Base-by-base conservation (phyloP, 2,888 invertebrate species). In the Hoplodrina ambigua region DNA sequence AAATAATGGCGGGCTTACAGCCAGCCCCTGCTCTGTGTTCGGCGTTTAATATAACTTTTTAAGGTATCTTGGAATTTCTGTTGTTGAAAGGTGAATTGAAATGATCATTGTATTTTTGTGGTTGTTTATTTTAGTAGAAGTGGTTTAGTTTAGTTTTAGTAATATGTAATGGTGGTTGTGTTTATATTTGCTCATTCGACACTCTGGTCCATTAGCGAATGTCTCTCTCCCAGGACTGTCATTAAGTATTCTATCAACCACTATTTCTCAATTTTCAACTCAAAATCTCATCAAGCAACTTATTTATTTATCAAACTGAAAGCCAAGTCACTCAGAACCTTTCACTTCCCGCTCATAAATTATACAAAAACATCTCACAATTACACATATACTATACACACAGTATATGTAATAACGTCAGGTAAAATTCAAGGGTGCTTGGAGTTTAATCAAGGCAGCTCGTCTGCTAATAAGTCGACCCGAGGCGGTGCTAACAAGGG, bases 1-100 rank as follows among this genome's bases (percentile, higher is more conserved):
- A 83, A 87, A 86, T 87, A 87, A 90, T 87, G 87, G 83, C 61
- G 80, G 84, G 80, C 85, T 88, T 84, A 83, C 76, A 75, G 71
- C 72, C 80, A 30, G 63, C 83, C 78, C 78, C 56, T 58, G 62
- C 50, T 46, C 81, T 62, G 49, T 68, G 68, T 65, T 59, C 60
- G 56, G 52, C 70, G 66, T 83, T 81, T 83, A 66, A 72, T 84
- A 79, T 78, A 78, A 81, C 79, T 72, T 82, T 81, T 79, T 74
- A 72, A 78, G 76, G 80, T 78, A 72, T 70, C 60, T 78, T 62
- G 52, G 72, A 71, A 69, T 72, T 82, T 75, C 78, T 79, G 67
- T 69, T 71, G 64, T 67, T 75, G 60, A 72, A 68, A 66, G 82
- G 72, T 80, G 69, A 80, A 85, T 82, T 80, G 66, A 75, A 78